Base-by-base conservation (phyloP, 2,888 invertebrate species). In the Oegoconia quadripuncta region DNA sequence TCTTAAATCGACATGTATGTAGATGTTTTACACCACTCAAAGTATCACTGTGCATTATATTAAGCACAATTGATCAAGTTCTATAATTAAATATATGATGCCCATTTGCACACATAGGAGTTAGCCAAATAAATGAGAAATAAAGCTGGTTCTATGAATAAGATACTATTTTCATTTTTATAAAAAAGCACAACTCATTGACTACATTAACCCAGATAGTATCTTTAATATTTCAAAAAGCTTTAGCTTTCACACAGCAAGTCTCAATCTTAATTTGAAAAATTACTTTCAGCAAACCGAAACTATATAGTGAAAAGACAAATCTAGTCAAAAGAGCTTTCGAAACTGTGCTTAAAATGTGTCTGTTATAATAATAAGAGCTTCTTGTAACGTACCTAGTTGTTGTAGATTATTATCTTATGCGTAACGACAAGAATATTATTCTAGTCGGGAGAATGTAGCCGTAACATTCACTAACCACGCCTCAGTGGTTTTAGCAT, bases 341-440 rank as follows among this genome's bases (percentile, higher is more conserved):
- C 59, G 53, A 74, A 67, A 71, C 69, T 73, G 74, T 70, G 74
- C 76, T 79, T 74, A 67, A 60, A 48, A 66, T 17, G 40, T 49
- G 50, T 66, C 66, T 74, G 67, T 74, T 77, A 77, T 63, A 63
- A n/a, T n/a, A 64, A 57, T 81, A 80, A 80, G 79, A 81, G 80
- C 81, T 83, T 81, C 67, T 74, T 78, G 74, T 81, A 76, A 12
- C 13, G 37, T 80, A n/a, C n/a, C n/a, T n/a, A 80, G 75, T 70
- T 69, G 73, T 75, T 74, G 70, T 79, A 78, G 72, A 60, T 62
- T 56, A 48, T 58, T 59, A 55, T 54, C 45, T 57, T 52, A 64
- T 48, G 49, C 62, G 58, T 57, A 65, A 66, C 57, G 64, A 13
- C 27, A 27, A 56, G 50, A 48, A 52, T 47, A 50, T 49, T 52